Percentiles rank a stretch among this genome's conserved stretches.
phyloP scores from a whole-genome alignment of 2,797 vertebrate genomes.

The Eremophila alpestris region DNA sequence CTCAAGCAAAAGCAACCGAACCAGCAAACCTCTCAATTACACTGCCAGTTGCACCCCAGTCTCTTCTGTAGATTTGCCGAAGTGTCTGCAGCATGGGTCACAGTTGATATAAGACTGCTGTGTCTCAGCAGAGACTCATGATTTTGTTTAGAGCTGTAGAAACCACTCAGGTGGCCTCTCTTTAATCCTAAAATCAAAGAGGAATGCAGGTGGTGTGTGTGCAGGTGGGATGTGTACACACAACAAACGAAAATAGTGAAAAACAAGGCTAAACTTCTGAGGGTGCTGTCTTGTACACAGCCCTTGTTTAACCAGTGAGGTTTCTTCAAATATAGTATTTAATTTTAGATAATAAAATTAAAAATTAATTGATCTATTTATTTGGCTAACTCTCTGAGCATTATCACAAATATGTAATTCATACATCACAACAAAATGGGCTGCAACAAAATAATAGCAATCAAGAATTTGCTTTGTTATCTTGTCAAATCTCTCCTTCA shows the following conservation, averaged over 20 bases:
- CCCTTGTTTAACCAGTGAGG: rapidly evolving
- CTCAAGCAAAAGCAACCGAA: background rate
- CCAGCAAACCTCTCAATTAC: background rate
- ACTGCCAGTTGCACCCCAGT: background rate
- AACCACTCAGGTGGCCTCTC: background rate
- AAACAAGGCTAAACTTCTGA: background rate
- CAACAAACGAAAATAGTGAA: background rate
- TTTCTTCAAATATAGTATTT: background rate
- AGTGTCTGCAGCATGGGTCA: background rate
- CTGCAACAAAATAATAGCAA: background rate
- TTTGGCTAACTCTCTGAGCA: background rate
- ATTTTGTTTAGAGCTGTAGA: background rate
- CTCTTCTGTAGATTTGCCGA: background rate
- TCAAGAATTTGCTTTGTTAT: background rate
- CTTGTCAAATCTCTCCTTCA: background rate
- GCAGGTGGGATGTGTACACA: background rate
- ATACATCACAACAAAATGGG: background rate
- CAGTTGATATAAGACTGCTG: background rate
- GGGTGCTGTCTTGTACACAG: background rate
- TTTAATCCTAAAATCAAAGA: background rate
- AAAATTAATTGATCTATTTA: background rate
- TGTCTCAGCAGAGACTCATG: background rate
- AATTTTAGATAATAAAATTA: background rate
- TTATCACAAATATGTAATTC: background rate
- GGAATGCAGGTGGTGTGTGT: background rate